Conservation (phyloP, 2,797 vertebrate genomes). For the Poecilia wingei region DNA sequence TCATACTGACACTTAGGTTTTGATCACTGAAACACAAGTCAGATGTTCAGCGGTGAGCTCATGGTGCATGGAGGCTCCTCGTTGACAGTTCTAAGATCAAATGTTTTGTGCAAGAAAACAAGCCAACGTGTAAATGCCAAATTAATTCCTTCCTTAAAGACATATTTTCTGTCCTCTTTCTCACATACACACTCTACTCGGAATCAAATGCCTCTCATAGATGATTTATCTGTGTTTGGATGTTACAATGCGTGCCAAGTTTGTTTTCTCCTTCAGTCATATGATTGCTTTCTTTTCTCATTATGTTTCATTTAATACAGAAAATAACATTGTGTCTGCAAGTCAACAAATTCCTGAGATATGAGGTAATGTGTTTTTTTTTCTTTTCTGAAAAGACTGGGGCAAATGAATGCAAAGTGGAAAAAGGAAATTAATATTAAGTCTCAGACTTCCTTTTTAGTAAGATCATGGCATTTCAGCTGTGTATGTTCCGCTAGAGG, state of each 20-base stretch:
- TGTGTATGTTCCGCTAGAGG: conserved; percentile 47
- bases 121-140: conserved; percentile 76
- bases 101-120: conserved; percentile 76
- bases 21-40: conserved; percentile 80
- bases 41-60: conserved; percentile 79
- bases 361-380: conserved; percentile 23
- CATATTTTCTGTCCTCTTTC: conserved; percentile 44
- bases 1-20: conserved; percentile 74
- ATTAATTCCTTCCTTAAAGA: conserved; percentile 81
- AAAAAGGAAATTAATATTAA: conserved; percentile 49
- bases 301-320: conserved; percentile 1
- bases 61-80: conserved; percentile 79
- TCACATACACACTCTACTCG: conserved; percentile 13
- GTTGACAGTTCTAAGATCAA: conserved; percentile 79
- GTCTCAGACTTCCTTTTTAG: conserved; percentile 58
- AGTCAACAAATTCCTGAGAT: conserved; percentile 26
- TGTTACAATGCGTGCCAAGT: conserved; percentile 34
- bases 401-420: conserved; percentile 1
- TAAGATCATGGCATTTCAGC: conserved; percentile 52
- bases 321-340: conserved; percentile 28
- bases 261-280: conserved; percentile 31
- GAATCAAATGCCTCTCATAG: conserved; percentile 37
- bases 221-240: conserved; percentile 41
- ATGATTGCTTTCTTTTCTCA: conserved; percentile 34
- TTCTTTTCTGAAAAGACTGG: conserved; percentile 19